These are phyloP conservation scores for Siderastrea siderea DNA, from an alignment of 92 coral and sea anemone species.

Conservation along the genomic window DNA sequence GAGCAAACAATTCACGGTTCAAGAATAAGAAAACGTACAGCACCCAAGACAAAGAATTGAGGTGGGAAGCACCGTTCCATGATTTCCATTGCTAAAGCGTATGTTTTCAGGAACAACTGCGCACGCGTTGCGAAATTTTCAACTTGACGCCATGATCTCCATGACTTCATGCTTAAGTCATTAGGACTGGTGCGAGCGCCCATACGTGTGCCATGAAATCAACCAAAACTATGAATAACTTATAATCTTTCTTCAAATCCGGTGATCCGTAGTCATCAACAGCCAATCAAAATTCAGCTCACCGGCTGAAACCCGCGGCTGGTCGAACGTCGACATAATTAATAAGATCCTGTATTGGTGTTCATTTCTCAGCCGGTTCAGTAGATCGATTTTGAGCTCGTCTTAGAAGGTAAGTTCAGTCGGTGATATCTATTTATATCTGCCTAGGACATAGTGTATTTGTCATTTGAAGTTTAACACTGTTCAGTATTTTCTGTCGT, in stretches of 20 bases:
- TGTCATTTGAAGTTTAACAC: not conserved
- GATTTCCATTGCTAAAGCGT: not conserved
- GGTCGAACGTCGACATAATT: slow-evolving; percentile 91
- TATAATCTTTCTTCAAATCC: slow-evolving; percentile 61
- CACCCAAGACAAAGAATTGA: not conserved
- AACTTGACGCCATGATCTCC: slow-evolving; percentile 8
- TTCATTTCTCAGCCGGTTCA: slow-evolving; percentile 78
- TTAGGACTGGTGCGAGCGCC: slow-evolving; percentile 37
- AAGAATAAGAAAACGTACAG: not conserved
- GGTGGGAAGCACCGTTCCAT: not conserved
- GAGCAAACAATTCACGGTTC: not conserved
- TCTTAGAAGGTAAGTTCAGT: slow-evolving; percentile 73
- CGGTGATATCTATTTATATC: not conserved
- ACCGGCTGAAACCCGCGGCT: slow-evolving; percentile 60
- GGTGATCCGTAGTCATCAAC: slow-evolving; percentile 64
- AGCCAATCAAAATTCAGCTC: slow-evolving; percentile 54
- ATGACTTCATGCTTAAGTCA: slow-evolving; percentile 46
- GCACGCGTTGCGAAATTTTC: slow-evolving; percentile 2
- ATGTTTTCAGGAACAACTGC: not conserved
- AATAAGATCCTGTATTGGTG: slow-evolving; percentile 87
- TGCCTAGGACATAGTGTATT: not conserved
- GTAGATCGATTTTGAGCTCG: slow-evolving; percentile 64
- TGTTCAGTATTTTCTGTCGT: not conserved
- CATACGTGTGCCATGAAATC: slow-evolving; percentile 44
- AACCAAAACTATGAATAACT: slow-evolving; percentile 66